phyloP scores from a whole-genome alignment of 2,113 vertebrate genomes.

The Actinemys pallida region DNA sequence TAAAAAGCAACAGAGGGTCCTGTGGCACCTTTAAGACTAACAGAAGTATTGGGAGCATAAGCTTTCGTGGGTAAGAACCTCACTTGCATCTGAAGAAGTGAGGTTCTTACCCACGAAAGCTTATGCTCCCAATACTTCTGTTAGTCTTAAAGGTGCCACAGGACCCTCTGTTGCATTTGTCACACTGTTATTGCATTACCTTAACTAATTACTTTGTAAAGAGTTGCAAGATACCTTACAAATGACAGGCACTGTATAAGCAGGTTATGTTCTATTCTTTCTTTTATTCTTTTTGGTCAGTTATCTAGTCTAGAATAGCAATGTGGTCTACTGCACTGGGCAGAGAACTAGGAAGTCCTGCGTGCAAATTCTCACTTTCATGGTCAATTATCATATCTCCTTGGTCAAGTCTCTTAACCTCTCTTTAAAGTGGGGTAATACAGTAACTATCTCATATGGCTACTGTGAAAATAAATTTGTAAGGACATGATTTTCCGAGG shows the following conservation, averaged over 20 bases:
- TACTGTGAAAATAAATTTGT: background rate
- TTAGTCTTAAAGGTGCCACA: too few relatives aligned
- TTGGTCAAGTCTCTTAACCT: background rate
- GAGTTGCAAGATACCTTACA: background rate
- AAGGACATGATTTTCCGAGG: background rate
- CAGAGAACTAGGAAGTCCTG: accelerated
- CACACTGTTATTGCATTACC: background rate
- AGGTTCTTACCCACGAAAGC: too few relatives aligned
- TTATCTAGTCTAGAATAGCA: background rate
- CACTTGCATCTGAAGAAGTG: too few relatives aligned
- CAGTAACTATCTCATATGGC: background rate
- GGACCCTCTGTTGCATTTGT: background rate
- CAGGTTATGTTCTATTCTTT: background rate
- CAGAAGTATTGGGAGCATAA: too few relatives aligned
- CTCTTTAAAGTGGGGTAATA: background rate
- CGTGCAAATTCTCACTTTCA: background rate
- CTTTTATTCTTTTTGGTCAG: background rate
- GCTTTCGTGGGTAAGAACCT: too few relatives aligned
- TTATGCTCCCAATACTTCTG: too few relatives aligned
- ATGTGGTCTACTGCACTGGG: background rate
- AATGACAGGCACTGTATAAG: background rate
- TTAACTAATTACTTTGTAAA: background rate
- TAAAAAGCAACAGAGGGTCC: too few relatives aligned
- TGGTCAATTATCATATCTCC: background rate
- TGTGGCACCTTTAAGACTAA: too few relatives aligned